Base-by-base conservation (phyloP, 1,140 invertebrate species). In the Drosophila bocki region DNA sequence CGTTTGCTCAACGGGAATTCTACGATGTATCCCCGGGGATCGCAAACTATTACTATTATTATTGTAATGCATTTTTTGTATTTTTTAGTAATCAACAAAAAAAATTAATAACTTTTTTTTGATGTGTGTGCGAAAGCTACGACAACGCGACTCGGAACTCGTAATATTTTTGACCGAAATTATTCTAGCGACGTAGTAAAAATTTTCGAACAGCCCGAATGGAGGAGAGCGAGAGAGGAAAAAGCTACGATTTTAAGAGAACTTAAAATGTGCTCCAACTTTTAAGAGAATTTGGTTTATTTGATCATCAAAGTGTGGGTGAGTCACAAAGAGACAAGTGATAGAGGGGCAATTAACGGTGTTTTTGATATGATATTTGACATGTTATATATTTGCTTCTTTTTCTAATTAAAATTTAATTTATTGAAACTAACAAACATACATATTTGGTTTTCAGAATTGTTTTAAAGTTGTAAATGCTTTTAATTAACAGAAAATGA, bases 151-250 rank as follows among this genome's bases (percentile, higher is more conserved):
- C 81, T 63, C 68, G 63, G 60, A 64, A 87, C 64, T 71, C 64
- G 65, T 57, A 78, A 78, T 70, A 78, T 64, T 90, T 88, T 82
- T 78, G 59, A 58, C 75, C 84, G 80, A 84, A 88, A 79, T 84
- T 78, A 84, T 88, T 90, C 80, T 88, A 90, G 84, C 84, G 81
- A 78, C 84, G 84, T 80, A 88, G 85, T 84, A 88, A 80, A 78
- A 70, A 57, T 78, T 64, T 70, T 82, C 59, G 53, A 65, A 61
- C 69, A 67, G 41, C 61, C 61, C 51, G 35, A 58, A 77, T 37
- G 47, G 11, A 42, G 22, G 32, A 58, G 70, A 45, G 56, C 37
- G 59, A 11, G 42, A 41, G 39, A 32, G 72, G 59, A 54, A 26
- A 48, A 50, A 60, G 50, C 22, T 41, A 58, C 41, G 56, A 57